phyloP scores from a whole-genome alignment of 1,140 invertebrate species.

The Calycopis cecrops region DNA sequence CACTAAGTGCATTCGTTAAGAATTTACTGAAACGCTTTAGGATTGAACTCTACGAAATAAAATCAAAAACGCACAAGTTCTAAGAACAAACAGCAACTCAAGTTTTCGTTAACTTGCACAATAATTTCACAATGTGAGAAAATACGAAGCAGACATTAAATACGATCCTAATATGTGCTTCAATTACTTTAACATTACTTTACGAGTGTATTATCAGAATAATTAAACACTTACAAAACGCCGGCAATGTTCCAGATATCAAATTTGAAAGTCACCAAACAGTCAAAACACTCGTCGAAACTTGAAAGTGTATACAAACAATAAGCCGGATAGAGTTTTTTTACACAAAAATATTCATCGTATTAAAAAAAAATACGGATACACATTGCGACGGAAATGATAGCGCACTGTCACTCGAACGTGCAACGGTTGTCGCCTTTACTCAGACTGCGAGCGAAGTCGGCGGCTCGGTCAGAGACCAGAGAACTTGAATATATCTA shows the following conservation, averaged over 20 bases:
- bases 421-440: slow-evolving; percentile 24
- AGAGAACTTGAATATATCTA: slow-evolving; percentile 30
- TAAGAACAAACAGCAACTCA: no score
- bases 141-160: no score
- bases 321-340: slow-evolving; percentile 21
- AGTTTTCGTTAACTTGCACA: no score
- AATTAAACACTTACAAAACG: slow-evolving; percentile 31
- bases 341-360: slow-evolving; percentile 27
- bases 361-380: slow-evolving; percentile 30
- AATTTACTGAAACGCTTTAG: no score
- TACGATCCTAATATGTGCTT: no score
- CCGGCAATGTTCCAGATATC: slow-evolving; percentile 25
- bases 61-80: no score
- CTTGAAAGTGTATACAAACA: slow-evolving; percentile 19
- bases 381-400: slow-evolving; percentile 24
- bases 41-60: no score
- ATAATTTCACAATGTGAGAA: no score
- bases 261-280: slow-evolving; percentile 15
- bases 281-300: slow-evolving; percentile 17
- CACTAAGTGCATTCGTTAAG: no score
- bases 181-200: no score
- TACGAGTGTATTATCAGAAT: slow-evolving; percentile 20
- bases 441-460: slow-evolving; percentile 22
- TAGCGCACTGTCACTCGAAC: slow-evolving; percentile 27
- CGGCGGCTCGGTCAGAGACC: slow-evolving; percentile 20